Evolutionary conservation across 1,140 invertebrate species (phyloP), one percentile per base, ranked within the genome.

Genomic region (Hestina assimilis): DNA sequence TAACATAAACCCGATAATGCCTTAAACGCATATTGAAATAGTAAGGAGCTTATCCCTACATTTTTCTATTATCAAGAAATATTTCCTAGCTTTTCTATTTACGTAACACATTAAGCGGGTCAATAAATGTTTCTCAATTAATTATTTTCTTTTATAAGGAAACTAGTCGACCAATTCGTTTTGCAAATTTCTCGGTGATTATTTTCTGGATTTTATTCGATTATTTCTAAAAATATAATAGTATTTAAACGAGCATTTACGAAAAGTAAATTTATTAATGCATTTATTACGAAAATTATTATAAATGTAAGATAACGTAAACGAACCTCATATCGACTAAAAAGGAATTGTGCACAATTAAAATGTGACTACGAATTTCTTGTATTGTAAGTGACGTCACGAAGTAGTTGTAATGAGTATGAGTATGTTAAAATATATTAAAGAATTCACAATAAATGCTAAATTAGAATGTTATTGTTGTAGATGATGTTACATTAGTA

Each of bases 271-370:
- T 51, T 46, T 51, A 42, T 31, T 45, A 70, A 67, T 77, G 78
- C 79, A 84, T 83, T 87, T 82, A 82, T 75, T 79, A 66, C 54
- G 60, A 60, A 59, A 65, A 66, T 56, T 58, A 61, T 31, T 24
- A 21, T 59, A 52, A 56, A 52, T 24, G 56, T 72, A 69, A 64
- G 63, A 61, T 67, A 72, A 64, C 46, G 63, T 63, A 40, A 69
- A 68, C 61, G 59, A 72, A 72, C 67, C 68, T 78, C 66, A 73
- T 63, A 52, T 62, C 74, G 72, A 66, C 63, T 57, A 62, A 70
- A 72, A 75, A 81, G 84, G 82, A 87, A 87, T 87, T 87, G 82
- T 83, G 72, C 77, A 77, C 75, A 75, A 72, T 78, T 71, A 59
- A 4, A 59, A 60, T 71, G 72, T 79, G 72, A 76, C 66, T 74